Conservation (phyloP, 2,888 invertebrate genomes). For the Meteorus cinctellus region DNA sequence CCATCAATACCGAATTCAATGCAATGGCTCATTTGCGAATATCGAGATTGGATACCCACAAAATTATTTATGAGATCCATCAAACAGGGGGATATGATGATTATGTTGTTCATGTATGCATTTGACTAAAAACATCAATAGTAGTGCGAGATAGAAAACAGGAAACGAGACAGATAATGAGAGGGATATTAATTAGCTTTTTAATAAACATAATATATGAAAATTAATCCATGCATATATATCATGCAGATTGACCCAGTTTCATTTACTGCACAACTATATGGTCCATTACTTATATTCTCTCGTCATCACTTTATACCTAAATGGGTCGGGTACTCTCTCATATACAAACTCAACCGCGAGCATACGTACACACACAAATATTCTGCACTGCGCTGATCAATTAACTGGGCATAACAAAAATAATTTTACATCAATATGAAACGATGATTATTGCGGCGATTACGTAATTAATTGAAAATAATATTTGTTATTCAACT, state of each 20-base stretch:
- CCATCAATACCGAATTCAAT: no score
- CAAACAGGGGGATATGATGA: neutral
- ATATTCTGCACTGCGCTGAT: neutral
- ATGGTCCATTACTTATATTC: neutral
- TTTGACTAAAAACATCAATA: neutral
- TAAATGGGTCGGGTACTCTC: conserved; percentile 14
- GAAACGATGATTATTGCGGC: no score
- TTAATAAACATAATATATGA: neutral
- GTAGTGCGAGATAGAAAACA: neutral
- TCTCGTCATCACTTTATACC: conserved; percentile 7
- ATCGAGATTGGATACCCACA: neutral
- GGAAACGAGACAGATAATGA: neutral
- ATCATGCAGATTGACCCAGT: neutral
- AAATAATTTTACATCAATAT: no score
- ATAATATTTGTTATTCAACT: no score
- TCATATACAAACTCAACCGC: neutral
- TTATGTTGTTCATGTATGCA: neutral
- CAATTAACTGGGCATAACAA: neutral
- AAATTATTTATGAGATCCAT: neutral
- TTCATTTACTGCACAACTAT: neutral
- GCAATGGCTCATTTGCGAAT: no score
- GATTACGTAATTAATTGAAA: no score
- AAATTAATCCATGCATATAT: neutral
- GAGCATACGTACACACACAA: neutral
- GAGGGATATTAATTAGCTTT: neutral